Conservation (phyloP, 2,113 vertebrate genomes). For the Hipposideros armiger region DNA sequence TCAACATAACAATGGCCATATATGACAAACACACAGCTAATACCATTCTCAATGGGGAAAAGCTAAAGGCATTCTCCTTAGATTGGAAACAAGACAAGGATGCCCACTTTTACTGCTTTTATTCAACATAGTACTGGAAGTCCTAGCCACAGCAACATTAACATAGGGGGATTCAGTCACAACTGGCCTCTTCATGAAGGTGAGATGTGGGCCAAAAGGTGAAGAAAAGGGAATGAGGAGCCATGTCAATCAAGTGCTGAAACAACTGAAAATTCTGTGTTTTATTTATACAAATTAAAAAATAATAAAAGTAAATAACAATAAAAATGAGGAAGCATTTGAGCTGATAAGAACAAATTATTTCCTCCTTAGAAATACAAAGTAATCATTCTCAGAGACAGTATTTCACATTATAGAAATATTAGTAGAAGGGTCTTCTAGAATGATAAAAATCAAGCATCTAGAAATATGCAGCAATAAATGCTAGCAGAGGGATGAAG, state of each 20-base stretch:
- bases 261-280: background rate
- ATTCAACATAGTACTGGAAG: too few relatives aligned
- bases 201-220: background rate
- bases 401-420: background rate
- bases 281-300: slow-evolving; percentile 22
- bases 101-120: too few relatives aligned
- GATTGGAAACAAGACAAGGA: too few relatives aligned
- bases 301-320: background rate
- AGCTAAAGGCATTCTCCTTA: too few relatives aligned
- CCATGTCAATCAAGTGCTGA: background rate
- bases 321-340: background rate
- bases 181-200: background rate
- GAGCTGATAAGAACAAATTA: background rate
- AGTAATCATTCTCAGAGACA: background rate
- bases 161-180: background rate
- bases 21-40: too few relatives aligned
- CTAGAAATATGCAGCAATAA: background rate
- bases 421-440: background rate
- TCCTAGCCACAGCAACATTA: background rate
- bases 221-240: background rate
- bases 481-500: background rate
- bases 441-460: background rate
- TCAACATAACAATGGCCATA: too few relatives aligned
- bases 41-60: too few relatives aligned
- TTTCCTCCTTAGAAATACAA: background rate